phyloP scores from a whole-genome alignment of 2,113 vertebrate genomes.

The Cephalopholis sonnerati region DNA sequence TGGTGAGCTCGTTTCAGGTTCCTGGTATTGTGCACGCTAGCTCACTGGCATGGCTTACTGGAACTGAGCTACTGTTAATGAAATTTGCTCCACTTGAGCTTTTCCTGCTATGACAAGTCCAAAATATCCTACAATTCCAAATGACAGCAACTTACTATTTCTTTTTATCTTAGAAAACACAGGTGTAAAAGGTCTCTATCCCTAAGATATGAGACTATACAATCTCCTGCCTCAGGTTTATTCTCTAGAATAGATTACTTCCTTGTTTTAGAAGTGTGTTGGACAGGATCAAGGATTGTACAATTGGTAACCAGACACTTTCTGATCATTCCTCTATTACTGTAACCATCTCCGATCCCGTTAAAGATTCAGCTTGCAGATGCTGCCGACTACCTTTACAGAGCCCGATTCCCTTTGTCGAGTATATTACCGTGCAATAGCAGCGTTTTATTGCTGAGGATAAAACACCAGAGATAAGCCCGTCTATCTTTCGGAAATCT shows the following conservation, averaged over 20 bases:
- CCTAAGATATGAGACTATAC: neutral
- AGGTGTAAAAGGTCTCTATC: too few relatives aligned
- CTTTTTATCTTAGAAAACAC: neutral
- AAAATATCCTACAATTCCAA: neutral
- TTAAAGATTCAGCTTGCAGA: slow-evolving; percentile 24
- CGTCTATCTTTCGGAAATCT: slow-evolving; percentile 61
- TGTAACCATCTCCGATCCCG: neutral
- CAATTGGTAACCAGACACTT: neutral
- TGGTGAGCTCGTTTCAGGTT: neutral
- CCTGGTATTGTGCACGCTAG: neutral
- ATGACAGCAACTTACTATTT: neutral
- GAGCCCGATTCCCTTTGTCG: slow-evolving; percentile 18
- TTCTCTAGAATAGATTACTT: neutral
- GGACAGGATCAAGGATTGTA: neutral
- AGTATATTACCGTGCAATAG: slow-evolving; percentile 38
- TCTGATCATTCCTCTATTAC: slow-evolving; percentile 1
- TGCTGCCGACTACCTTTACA: slow-evolving; percentile 7
- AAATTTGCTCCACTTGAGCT: neutral
- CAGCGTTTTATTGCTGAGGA: slow-evolving; percentile 61
- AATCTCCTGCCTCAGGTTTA: neutral
- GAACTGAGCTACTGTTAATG: neutral
- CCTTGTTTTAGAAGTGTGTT: neutral
- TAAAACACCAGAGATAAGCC: slow-evolving; percentile 60
- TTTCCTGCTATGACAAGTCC: neutral
- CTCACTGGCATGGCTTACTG: neutral